Percentiles rank a stretch among this genome's conserved stretches.
phyloP scores from a whole-genome alignment of 2,888 invertebrate species.

The Coelinius sp. region DNA sequence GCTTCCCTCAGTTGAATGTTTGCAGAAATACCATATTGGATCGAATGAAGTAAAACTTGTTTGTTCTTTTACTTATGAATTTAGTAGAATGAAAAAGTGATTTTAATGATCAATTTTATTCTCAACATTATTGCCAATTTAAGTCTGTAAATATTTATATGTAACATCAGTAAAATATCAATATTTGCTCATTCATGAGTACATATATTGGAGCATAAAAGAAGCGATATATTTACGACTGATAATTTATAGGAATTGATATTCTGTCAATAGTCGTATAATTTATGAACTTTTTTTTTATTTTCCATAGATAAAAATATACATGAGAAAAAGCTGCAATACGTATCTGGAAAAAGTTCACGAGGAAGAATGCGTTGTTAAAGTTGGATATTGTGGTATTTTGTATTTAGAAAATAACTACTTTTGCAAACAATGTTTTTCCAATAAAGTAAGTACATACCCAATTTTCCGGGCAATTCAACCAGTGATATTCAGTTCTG shows the following conservation, averaged over 20 bases:
- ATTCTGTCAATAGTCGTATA: not conserved
- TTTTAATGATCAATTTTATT: not conserved
- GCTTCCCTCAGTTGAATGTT: too few relatives aligned
- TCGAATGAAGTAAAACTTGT: too few relatives aligned
- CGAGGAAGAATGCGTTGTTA: not conserved
- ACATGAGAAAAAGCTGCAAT: too few relatives aligned
- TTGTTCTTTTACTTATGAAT: too few relatives aligned
- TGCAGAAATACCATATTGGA: too few relatives aligned
- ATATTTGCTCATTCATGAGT: not conserved
- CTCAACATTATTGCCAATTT: not conserved
- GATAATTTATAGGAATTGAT: not conserved
- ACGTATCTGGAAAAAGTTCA: not conserved
- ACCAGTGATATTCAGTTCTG: too few relatives aligned
- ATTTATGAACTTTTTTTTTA: not conserved
- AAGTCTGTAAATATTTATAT: not conserved
- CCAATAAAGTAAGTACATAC: not conserved
- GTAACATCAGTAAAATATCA: not conserved
- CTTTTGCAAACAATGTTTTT: not conserved
- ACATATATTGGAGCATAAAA: not conserved
- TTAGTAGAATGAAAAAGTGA: too few relatives aligned
- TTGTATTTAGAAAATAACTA: not conserved
- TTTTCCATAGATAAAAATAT: not conserved
- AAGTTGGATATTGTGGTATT: not conserved
- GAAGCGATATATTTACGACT: not conserved
- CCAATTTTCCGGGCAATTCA: not conserved